A percentile compares a stretch with the other conserved stretches of the same genome.
These are phyloP conservation scores for Drosophila flavopinicola DNA, from an alignment of 2,888 invertebrate species.

Conservation along the genomic window DNA sequence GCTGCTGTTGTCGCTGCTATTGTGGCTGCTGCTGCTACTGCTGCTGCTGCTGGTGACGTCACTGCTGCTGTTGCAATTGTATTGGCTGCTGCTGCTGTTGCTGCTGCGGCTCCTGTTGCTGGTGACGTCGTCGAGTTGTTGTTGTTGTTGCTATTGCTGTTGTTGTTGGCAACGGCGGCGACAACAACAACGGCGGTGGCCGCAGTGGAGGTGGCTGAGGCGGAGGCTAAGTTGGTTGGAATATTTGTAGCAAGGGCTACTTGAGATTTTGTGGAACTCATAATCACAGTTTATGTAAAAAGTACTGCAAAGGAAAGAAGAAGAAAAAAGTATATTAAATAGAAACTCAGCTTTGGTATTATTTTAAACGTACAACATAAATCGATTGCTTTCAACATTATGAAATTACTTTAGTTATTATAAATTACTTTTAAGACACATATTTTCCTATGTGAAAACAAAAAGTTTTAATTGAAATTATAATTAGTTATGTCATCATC, in stretches of 20 bases:
- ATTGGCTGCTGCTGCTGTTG: constrained; percentile 20
- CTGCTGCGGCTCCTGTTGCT: constrained; percentile 34
- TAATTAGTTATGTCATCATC: neutral
- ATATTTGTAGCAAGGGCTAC: constrained; percentile 84
- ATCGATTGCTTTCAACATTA: no score
- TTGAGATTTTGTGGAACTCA: constrained; percentile 85
- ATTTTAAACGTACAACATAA: neutral
- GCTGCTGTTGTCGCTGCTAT: constrained; percentile 14
- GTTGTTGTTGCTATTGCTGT: constrained; percentile 34
- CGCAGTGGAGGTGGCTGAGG: constrained; percentile 72
- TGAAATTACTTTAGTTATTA: no score
- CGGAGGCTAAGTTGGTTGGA: constrained; percentile 82
- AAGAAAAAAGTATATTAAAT: neutral
- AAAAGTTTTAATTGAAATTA: no score
- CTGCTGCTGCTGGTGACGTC: constrained; percentile 35
- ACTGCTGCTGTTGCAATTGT: constrained; percentile 19
- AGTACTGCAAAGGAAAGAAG: constrained; percentile 66
- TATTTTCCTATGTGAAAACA: no score
- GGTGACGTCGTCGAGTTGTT: constrained; percentile 57
- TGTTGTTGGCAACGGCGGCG: constrained; percentile 68
- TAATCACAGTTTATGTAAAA: constrained; percentile 83
- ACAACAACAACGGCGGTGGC: constrained; percentile 77
- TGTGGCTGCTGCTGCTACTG: constrained; percentile 23
- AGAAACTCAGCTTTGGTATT: neutral
- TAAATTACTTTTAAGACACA: no score